Evolutionary conservation across 2,888 invertebrate genomes (phyloP), one percentile per base, ranked within the genome.

Genomic region (Plagiodera versicolora): DNA sequence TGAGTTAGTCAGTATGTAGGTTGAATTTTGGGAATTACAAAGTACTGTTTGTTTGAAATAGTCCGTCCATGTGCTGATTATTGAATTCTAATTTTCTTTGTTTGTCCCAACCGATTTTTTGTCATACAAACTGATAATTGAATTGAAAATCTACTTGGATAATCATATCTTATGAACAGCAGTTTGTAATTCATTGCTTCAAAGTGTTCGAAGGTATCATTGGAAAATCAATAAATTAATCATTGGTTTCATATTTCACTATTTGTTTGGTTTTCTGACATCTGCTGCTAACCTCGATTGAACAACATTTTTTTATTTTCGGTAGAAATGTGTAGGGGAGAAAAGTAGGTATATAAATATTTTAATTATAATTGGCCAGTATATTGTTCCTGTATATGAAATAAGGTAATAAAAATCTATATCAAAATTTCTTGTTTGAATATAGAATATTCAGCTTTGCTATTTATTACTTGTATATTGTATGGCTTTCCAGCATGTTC

Each of bases 361-460:
- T 44, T 17, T 18, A 44, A 5, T 35, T 17, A 51, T 24, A n/a
- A 11, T 58, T 53, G 61, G 58, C 61, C 58, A 61, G 61, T 61
- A 55, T 61, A 50, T 60, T 56, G 56, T 58, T 58, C 58, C 58
- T 63, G 63, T 63, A 63, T 60, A 60, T 48, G 39, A 56, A 62
- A 52, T 56, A 44, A 17, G 50, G 47, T 56, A 53, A 52, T 60
- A 63, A 63, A n/a, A 63, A 14, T 39, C 14, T 39, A 14, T 39
- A 39, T 39, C 2, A 6, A 39, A 39, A n/a, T 39, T 39, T 14
- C n/a, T 39, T 39, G 39, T 39, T 39, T 39, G 39, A 39, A 39
- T 39, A n/a, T n/a, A n/a, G n/a, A 14, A 39, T 14, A 39, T 39
- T 39, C 39, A 14, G 39, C 39, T 39, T 39, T 11, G 39, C 39